Base-by-base conservation (phyloP, 2,797 vertebrate species). In the Sebastes glaucus region DNA sequence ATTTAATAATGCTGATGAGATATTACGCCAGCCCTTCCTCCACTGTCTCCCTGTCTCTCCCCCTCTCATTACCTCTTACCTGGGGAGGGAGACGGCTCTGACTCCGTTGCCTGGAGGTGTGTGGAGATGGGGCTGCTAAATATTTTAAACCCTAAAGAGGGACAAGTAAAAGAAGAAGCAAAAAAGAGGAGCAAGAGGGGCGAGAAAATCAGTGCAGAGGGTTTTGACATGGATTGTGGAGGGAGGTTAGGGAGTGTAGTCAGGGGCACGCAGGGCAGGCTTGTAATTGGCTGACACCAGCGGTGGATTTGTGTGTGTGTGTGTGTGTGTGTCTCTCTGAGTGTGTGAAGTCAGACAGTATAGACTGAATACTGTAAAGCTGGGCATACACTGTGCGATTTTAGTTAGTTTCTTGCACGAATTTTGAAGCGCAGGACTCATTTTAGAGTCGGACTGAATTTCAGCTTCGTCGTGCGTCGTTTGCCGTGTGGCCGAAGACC, bases 1-100 rank as follows among this genome's bases (percentile, higher is more conserved):
- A 95, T 96, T 95, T 94, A 93, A 94, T 94, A 94, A 94, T 92
- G 91, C 88, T 94, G 92, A 95, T 92, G 90, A 93, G 91, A 86
- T 87, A 87, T 92, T 89, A 88, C 83, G 72, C 86, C 84, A 57
- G 52, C 83, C 77, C 82, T 83, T 83, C 87, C 76, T 87, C 65
- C 38, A 8, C 79, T 57, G 72, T 84, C 67, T 74, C 5, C 11
- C 71, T 33, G n/a, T 46, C 71, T 70, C 49, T 49, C 38, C 14
- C 49, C 63, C 70, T 78, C 65, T 81, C 68, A 46, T 83, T 77
- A 62, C 71, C 78, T 81, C 78, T 83, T 87, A 94, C 89, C 92
- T 84, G 73, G 74, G 73, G 67, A 66, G 75, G 73, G 78, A 92
- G 83, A 78, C 59, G 3, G 81, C 83, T 87, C 84, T 70, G 67